These are phyloP conservation scores for Gavialis gangeticus DNA, from an alignment of 2,113 vertebrate genomes.

Conservation along the genomic window DNA sequence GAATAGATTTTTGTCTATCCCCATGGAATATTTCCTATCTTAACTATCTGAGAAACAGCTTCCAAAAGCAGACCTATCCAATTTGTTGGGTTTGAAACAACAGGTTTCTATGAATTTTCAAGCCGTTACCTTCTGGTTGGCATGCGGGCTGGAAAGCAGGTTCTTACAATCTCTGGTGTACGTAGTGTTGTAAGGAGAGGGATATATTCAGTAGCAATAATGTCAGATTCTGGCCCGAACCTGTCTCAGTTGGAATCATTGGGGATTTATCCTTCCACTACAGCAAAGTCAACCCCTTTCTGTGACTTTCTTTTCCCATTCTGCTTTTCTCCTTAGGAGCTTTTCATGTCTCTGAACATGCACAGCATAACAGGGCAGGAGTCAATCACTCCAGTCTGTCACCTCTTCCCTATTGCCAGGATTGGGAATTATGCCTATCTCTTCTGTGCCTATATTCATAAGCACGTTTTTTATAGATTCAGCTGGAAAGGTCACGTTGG, in stretches of 20 bases:
- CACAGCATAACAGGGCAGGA: no score
- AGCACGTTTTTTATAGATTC: neutral
- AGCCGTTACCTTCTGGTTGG: neutral
- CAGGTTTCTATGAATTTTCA: constrained; percentile 20
- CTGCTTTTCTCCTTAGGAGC: neutral
- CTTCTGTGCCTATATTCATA: neutral
- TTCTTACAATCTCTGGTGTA: neutral
- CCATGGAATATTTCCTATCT: neutral
- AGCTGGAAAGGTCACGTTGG: neutral
- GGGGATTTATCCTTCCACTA: neutral
- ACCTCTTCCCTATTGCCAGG: neutral
- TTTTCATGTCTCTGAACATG: neutral
- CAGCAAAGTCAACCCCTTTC: neutral
- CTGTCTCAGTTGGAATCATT: neutral
- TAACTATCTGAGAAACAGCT: constrained; percentile 24
- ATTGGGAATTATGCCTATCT: neutral
- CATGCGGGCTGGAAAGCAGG: neutral
- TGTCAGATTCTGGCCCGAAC: neutral
- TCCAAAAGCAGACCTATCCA: constrained; percentile 17
- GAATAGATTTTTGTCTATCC: constrained; percentile 36
- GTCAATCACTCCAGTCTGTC: neutral
- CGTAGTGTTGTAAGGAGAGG: neutral
- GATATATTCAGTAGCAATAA: neutral
- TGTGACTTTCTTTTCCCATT: neutral
- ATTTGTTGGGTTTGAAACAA: constrained; percentile 30